Evolutionary conservation across 2,113 vertebrate species (phyloP), one percentile per base, ranked within the genome.

Genomic region (Prionailurus viverrinus): DNA sequence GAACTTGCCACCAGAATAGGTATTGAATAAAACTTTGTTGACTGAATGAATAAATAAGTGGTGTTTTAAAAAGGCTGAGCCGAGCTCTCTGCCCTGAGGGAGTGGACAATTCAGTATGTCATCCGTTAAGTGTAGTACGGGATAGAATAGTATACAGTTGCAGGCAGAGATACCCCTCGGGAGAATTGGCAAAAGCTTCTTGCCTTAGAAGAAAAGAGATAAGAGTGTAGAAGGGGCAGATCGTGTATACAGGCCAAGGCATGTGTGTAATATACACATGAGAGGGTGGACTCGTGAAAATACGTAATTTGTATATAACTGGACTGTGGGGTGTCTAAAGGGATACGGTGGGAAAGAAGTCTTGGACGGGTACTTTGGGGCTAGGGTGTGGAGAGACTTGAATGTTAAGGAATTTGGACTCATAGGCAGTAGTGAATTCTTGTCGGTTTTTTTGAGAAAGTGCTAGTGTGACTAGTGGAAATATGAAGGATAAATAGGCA

Each of bases 21-120:
- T 78, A 33, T 68, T 94, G 53, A 91, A 12, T 92, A 74, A 93
- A 95, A 82, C n/a, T 73, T 55, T 45, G 58, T 95, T 69, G 78
- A 91, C 23, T 41, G 61, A 92, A 33, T 87, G 85, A 97, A 69
- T 80, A 48, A 65, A 45, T 41, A 48, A 73, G 36, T 86, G 41
- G 63, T 66, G 89, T 61, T 91, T 76, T 9, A 71, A 88, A 92
- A 58, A 69, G 39, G 13, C 29, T 84, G 69, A 88, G 33, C 48
- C 6, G 12, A 78, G 48, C 33, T 91, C 18, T 94, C 10, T 81
- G 25, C 31, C 71, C 76, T 71, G 53, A n/a, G 66, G 76, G 31
- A 91, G 7, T 58, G 11, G 31, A 45, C 5, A 39, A 33, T 87
- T 86, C 63, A 3, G 27, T 78, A 33, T 88, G 48, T 87, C 31